Conservation (phyloP, 2,888 invertebrate species). For the Diarsia dahlii region DNA sequence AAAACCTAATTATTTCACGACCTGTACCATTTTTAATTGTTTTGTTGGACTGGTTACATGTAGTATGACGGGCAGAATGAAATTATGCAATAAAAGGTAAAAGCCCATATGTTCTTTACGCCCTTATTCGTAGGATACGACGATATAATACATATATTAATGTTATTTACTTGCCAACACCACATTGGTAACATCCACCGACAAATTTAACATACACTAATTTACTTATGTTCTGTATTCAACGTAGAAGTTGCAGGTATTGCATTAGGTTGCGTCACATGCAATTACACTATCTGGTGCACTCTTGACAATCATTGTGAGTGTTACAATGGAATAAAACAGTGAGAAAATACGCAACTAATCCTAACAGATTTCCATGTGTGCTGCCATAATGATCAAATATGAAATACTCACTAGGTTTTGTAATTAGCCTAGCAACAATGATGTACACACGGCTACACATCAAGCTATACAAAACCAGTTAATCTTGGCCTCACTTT, state of each 20-base stretch:
- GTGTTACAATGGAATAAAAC: slow-evolving; percentile 60
- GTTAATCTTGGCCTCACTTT: too few relatives aligned
- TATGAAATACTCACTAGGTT: slow-evolving; percentile 11
- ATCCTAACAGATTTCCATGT: slow-evolving; percentile 40
- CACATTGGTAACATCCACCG: not conserved
- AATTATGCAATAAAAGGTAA: too few relatives aligned
- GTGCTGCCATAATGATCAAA: slow-evolving; percentile 10
- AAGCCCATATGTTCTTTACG: too few relatives aligned
- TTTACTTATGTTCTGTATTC: slow-evolving; percentile 3
- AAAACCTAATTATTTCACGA: too few relatives aligned
- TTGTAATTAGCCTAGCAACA: slow-evolving; percentile 12
- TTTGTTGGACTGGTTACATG: too few relatives aligned
- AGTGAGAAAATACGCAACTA: slow-evolving; percentile 60
- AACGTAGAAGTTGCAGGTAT: slow-evolving; percentile 31
- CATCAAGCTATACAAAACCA: too few relatives aligned
- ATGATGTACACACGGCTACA: too few relatives aligned
- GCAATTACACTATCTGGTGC: slow-evolving; percentile 61
- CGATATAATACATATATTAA: too few relatives aligned
- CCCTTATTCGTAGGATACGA: too few relatives aligned
- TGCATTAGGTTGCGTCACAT: slow-evolving; percentile 47
- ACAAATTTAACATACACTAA: slow-evolving; percentile 11
- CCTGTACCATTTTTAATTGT: too few relatives aligned
- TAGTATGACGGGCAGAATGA: too few relatives aligned
- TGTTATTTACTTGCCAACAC: slow-evolving; percentile 4
- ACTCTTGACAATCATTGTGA: slow-evolving; percentile 62